Conservation (phyloP, 2,888 invertebrate genomes). For the Dilophus febrilis region DNA sequence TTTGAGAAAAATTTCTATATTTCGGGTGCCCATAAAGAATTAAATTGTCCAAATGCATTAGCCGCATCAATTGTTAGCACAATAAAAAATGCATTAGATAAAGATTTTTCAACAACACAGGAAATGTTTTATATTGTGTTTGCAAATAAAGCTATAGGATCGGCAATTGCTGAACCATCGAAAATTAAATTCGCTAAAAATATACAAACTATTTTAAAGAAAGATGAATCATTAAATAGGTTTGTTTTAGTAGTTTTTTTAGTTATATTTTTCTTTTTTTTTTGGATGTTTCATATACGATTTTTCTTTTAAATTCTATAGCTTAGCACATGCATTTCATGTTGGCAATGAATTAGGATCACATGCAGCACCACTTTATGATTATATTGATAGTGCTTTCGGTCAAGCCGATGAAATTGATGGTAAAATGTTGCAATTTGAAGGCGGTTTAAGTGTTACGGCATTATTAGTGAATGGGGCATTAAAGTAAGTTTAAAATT, state of each 20-base stretch:
- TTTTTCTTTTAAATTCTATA: slow-evolving; percentile 19
- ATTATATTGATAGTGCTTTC: slow-evolving; percentile 68
- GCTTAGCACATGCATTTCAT: slow-evolving; percentile 70
- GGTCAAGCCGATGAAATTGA: slow-evolving; percentile 93
- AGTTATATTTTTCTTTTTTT: slow-evolving; percentile 13
- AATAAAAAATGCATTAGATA: slow-evolving; percentile 42
- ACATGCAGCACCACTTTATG: slow-evolving; percentile 38
- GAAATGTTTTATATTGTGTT: slow-evolving; percentile 62
- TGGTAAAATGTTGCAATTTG: slow-evolving; percentile 74
- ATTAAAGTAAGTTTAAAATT: slow-evolving; percentile 24
- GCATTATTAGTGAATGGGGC: slow-evolving; percentile 42
- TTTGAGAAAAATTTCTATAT: slow-evolving; percentile 47
- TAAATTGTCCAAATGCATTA: slow-evolving; percentile 36
- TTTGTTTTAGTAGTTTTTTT: slow-evolving; percentile 23
- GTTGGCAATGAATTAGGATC: slow-evolving; percentile 55
- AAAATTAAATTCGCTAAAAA: slow-evolving; percentile 52
- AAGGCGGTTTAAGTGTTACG: slow-evolving; percentile 73
- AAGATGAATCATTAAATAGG: slow-evolving; percentile 64
- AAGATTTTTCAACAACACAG: slow-evolving; percentile 44
- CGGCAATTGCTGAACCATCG: slow-evolving; percentile 46
- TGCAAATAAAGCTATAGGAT: slow-evolving; percentile 48
- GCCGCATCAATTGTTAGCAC: slow-evolving; percentile 33
- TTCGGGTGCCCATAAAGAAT: slow-evolving; percentile 40
- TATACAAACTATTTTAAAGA: slow-evolving; percentile 59
- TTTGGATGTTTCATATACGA: neutral